Base-by-base conservation (phyloP, 2,797 vertebrate species). In the Graptemys geographica region DNA sequence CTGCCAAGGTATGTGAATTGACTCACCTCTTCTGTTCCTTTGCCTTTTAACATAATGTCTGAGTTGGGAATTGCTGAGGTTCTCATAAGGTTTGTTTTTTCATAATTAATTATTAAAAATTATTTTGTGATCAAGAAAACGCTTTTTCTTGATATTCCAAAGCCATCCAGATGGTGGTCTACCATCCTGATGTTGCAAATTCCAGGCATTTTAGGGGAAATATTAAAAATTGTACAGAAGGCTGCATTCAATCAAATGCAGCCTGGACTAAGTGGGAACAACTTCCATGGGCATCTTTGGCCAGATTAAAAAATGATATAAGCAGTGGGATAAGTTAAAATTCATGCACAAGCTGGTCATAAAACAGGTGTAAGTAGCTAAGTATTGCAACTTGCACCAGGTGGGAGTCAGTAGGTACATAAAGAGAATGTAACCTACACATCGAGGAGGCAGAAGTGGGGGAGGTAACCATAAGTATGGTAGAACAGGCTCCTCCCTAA, bases 341-440 rank as follows among this genome's bases (percentile, higher is more conserved):
- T 37, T 69, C 6, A 41, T 52, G 33, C 49, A 16, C 31, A 89
- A 7, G 19, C 1, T 65, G 19, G 21, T 72, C 31, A 91, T 28
- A 90, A 87, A 85, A 85, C 28, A 91, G 23, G 2, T 2, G 0
- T 18, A 52, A 80, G 9, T 37, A 47, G 13, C 49, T 89, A 83
- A 37, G 15, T 37, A 59, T 86, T 89, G 49, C 27, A 89, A 11
- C 52, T 84, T 84, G 31, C 44, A 37, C 28, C 49, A 11, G 49
- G 33, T 19, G 37, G 62, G 18, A 21, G 33, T n/a, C 62, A 37
- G 33, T 69, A n/a, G 57, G 11, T 0, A 0, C 41, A 79, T n/a
- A 81, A 76, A 88, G 59, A 31, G 0, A 90, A 16, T 5, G 23
- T 33, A 8, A 41, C 11, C 8, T 79, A 57, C 0, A 0, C 49